phyloP scores from a whole-genome alignment of 2,797 vertebrate species.

The Acanthurus tractus region DNA sequence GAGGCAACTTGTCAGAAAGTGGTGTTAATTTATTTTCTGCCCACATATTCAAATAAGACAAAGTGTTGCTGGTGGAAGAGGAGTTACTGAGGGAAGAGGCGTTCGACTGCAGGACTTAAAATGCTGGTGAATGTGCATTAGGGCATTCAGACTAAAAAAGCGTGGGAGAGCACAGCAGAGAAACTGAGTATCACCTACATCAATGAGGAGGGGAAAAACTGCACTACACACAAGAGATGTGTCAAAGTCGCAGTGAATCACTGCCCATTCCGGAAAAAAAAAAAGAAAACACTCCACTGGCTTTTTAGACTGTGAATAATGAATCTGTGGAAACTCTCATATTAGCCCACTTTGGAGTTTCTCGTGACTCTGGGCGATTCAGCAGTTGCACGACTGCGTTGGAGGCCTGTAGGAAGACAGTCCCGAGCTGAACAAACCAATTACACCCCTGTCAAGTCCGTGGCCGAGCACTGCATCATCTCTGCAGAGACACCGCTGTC shows the following conservation, averaged over 20 bases:
- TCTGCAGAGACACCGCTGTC: constrained; percentile 64
- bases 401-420: constrained; percentile 66
- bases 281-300: constrained; percentile 18
- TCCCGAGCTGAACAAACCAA: constrained; percentile 73
- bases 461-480: constrained; percentile 64
- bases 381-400: constrained; percentile 43
- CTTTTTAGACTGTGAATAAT: constrained; percentile 60
- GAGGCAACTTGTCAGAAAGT: not conserved
- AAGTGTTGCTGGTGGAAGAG: constrained; percentile 27
- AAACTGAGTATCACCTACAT: constrained; percentile 56
- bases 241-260: constrained; percentile 67
- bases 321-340: constrained; percentile 46
- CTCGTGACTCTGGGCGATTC: constrained; percentile 58
- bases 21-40: constrained; percentile 20
- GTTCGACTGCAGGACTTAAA: not conserved
- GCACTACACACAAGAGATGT: constrained; percentile 33
- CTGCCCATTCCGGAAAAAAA: not conserved
- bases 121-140: constrained; percentile 30
- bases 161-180: constrained; percentile 39
- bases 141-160: constrained; percentile 21
- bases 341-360: constrained; percentile 58
- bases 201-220: constrained; percentile 40
- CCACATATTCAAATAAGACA: constrained; percentile 49
- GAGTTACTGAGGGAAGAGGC: constrained; percentile 21
- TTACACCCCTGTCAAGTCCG: constrained; percentile 68